These are phyloP conservation scores for Gambusia yucatana DNA, from an alignment of 2,797 vertebrate species.

Conservation along the genomic window DNA sequence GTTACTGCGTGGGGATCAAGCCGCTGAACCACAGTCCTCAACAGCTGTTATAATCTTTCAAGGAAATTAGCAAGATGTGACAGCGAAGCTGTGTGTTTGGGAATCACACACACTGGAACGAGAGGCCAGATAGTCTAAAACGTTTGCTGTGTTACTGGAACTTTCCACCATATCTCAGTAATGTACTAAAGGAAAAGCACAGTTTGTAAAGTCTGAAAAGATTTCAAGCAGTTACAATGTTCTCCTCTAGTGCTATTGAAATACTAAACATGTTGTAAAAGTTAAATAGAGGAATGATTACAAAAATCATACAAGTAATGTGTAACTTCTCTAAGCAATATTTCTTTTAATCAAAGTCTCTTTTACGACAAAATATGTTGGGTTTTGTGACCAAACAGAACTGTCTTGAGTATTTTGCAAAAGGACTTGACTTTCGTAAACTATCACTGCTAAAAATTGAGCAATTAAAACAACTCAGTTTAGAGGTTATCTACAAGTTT, in stretches of 20 bases:
- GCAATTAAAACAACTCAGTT: not conserved
- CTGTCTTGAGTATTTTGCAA: not conserved
- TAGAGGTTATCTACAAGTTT: not conserved
- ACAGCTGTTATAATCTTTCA: constrained; percentile 82
- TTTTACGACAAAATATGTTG: not conserved
- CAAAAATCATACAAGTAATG: not conserved
- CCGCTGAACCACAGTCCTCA: constrained; percentile 69
- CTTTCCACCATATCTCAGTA: constrained; percentile 19
- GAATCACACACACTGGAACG: constrained; percentile 30
- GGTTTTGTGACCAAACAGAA: not conserved
- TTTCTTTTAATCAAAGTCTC: not conserved
- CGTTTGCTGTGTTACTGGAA: constrained; percentile 21
- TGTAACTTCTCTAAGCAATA: not conserved
- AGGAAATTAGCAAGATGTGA: constrained; percentile 74
- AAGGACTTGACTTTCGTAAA: not conserved
- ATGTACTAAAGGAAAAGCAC: constrained; percentile 6
- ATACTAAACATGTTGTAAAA: not conserved
- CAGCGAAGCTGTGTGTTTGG: constrained; percentile 36
- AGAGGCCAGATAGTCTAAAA: constrained; percentile 35
- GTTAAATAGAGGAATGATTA: not conserved
- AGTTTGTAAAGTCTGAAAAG: not conserved
- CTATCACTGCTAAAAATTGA: not conserved
- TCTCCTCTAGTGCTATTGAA: not conserved
- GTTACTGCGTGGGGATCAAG: constrained; percentile 69
- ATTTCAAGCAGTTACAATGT: not conserved